Evolutionary conservation across 1,140 invertebrate genomes (phyloP).

Genomic region (Cydia pomonella): DNA sequence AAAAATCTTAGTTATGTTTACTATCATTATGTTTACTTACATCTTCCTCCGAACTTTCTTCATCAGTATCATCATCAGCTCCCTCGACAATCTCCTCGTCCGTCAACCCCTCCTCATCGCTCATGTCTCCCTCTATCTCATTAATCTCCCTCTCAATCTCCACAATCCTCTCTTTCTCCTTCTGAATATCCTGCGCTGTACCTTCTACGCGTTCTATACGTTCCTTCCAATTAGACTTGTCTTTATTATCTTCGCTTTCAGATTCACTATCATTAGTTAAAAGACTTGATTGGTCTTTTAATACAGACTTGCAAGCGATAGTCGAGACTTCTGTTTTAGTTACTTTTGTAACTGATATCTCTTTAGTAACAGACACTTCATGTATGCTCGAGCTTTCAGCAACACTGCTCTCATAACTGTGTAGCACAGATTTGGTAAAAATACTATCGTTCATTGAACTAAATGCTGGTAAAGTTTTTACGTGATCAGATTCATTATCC

Average conservation of each 20-base stretch:
- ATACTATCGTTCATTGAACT: conserved; percentile 46
- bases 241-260: conserved; percentile 41
- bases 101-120: conserved; percentile 28
- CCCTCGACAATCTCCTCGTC: conserved; percentile 42
- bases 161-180: conserved; percentile 69
- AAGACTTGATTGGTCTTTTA: conserved; percentile 58
- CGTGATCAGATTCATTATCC: not conserved
- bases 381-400: conserved; percentile 36
- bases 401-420: conserved; percentile 48
- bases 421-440: conserved; percentile 46
- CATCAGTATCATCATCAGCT: conserved; percentile 37
- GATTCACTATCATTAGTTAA: conserved; percentile 70
- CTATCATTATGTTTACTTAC: no score
- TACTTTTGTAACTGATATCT: not conserved
- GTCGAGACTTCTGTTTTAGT: conserved; percentile 21
- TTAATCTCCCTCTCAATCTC: conserved; percentile 70
- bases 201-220: conserved; percentile 32
- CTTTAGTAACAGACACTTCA: conserved; percentile 8
- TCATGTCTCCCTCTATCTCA: conserved; percentile 66
- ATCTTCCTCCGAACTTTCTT: conserved; percentile 41
- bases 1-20: no score
- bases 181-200: conserved; percentile 59
- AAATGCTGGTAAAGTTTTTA: conserved; percentile 38
- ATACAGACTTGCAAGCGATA: conserved; percentile 51
- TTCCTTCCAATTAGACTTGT: conserved; percentile 43